A percentile compares a stretch with the other conserved stretches of the same genome.
Conservation (phyloP, 2,888 invertebrate species). For the Tenthredo distinguenda region DNA sequence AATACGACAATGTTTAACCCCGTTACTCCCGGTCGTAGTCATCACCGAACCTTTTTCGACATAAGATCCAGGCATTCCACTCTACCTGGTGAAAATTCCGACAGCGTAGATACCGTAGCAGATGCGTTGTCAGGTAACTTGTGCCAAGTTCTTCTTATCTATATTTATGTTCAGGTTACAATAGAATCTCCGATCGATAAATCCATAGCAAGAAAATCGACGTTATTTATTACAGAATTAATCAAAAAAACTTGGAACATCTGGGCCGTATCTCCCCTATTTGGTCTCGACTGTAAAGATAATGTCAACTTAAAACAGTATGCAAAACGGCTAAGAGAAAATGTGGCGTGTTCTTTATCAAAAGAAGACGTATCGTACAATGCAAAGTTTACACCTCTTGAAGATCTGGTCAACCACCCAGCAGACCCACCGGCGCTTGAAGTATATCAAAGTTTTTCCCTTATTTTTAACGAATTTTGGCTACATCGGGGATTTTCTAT, state of each 20-base stretch:
- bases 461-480: neutral
- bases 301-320: constrained; percentile 72
- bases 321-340: constrained; percentile 72
- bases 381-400: constrained; percentile 64
- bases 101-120: neutral
- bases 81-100: constrained; percentile 35
- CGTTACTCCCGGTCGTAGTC: neutral
- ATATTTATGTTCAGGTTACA: neutral
- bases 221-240: constrained; percentile 65
- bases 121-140: constrained; percentile 52
- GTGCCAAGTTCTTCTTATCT: neutral
- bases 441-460: constrained; percentile 58
- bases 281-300: constrained; percentile 67
- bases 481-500: constrained; percentile 25
- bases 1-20: neutral
- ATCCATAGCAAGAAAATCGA: neutral
- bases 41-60: constrained; percentile 53
- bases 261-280: constrained; percentile 72
- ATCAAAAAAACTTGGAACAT: constrained; percentile 72
- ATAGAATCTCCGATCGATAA: neutral
- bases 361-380: constrained; percentile 70
- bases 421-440: constrained; percentile 65
- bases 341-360: constrained; percentile 66
- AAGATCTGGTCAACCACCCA: constrained; percentile 59
- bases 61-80: constrained; percentile 52